These are phyloP conservation scores for Cotesia chilonis DNA, from an alignment of 1,140 invertebrate species.

Conservation along the genomic window DNA sequence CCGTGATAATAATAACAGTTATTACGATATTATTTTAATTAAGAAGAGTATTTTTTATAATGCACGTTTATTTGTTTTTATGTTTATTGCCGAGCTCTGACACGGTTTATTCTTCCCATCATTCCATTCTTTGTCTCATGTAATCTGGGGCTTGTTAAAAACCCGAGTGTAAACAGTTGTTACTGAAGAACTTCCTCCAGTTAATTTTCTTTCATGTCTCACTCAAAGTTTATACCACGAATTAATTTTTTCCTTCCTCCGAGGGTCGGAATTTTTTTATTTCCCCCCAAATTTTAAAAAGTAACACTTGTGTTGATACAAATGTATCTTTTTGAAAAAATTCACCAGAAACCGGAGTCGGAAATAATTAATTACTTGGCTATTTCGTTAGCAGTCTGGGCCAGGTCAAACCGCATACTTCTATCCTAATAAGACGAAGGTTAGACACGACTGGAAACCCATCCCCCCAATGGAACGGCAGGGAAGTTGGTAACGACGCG, in stretches of 20 bases:
- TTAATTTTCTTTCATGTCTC: too few species aligned
- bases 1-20: slow-evolving; percentile 8
- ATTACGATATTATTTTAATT: neutral
- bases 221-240: too few species aligned
- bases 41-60: slow-evolving; percentile 2
- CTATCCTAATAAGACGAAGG: slow-evolving; percentile 58
- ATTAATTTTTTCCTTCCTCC: too few species aligned
- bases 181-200: neutral
- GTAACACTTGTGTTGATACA: too few species aligned
- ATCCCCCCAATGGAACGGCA: slow-evolving; percentile 48
- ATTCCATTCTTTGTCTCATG: neutral
- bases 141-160: slow-evolving; percentile 1
- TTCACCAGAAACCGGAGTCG: too few species aligned
- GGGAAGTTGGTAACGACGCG: slow-evolving; percentile 51
- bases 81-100: neutral
- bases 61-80: slow-evolving; percentile 2
- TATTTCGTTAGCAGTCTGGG: slow-evolving; percentile 1
- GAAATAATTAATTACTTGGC: slow-evolving; percentile 8
- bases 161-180: slow-evolving; percentile 9
- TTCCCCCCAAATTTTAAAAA: too few species aligned
- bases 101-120: neutral
- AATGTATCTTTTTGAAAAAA: too few species aligned
- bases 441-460: slow-evolving; percentile 49
- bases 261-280: too few species aligned
- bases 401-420: slow-evolving; percentile 40